These are phyloP conservation scores for Hypothenemus hampei DNA, from an alignment of 1,140 invertebrate genomes.

Conservation along the genomic window DNA sequence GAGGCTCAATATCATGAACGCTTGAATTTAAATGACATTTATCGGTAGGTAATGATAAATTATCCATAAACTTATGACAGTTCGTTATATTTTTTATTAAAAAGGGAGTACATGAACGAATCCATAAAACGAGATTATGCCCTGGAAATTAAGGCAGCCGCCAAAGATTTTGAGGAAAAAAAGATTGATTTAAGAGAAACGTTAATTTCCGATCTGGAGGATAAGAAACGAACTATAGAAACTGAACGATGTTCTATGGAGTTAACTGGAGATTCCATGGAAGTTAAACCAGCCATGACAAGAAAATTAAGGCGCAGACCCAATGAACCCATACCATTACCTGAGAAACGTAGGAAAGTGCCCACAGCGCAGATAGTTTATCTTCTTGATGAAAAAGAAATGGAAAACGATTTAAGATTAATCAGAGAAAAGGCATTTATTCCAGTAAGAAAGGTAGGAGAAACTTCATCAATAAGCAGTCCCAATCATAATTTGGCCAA, in stretches of 20 bases:
- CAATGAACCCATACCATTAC: conserved; percentile 86
- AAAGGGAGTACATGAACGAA: conserved; percentile 73
- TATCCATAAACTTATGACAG: conserved; percentile 48
- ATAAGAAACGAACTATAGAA: conserved; percentile 86
- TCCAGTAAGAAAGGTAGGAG: conserved; percentile 48
- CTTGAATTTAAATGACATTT: conserved; percentile 75
- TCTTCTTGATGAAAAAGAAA: conserved; percentile 81
- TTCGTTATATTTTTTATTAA: conserved; percentile 63
- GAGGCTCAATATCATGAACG: conserved; percentile 77
- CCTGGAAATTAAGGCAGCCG: conserved; percentile 80
- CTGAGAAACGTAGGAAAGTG: conserved; percentile 76
- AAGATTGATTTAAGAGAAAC: conserved; percentile 88
- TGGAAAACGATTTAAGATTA: conserved; percentile 79
- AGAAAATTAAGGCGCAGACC: conserved; percentile 84
- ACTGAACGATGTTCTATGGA: conserved; percentile 77
- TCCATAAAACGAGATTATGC: conserved; percentile 84
- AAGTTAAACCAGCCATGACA: conserved; percentile 48
- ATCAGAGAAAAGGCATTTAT: conserved; percentile 63
- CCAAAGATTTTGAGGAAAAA: conserved; percentile 92
- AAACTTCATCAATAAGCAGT: conserved; percentile 28
- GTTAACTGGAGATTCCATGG: conserved; percentile 80
- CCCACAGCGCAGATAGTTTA: conserved; percentile 80
- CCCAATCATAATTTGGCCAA: conserved; percentile 14
- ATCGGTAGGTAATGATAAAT: conserved; percentile 38
- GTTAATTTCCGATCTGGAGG: conserved; percentile 86